Conservation (phyloP, 2,113 vertebrate genomes). For the Hippocampus barbouri region DNA sequence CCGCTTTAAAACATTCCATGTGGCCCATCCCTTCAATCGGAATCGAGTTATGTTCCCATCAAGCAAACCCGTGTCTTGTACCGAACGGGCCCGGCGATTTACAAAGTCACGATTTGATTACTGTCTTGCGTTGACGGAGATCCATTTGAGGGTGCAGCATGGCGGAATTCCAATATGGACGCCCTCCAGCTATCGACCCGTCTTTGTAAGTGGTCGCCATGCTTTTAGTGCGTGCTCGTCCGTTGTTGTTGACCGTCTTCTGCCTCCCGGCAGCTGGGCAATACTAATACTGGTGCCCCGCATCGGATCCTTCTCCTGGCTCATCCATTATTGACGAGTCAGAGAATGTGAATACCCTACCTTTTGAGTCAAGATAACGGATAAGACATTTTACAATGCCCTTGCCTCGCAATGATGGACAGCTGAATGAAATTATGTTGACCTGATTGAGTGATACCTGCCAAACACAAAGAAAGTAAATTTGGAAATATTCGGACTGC, state of each 20-base stretch:
- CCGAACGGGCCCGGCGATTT: slow-evolving; percentile 42
- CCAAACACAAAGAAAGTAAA: not conserved
- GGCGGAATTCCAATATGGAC: slow-evolving; percentile 69
- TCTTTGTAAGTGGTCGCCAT: slow-evolving; percentile 56
- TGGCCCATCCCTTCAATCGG: slow-evolving; percentile 46
- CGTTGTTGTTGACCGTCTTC: slow-evolving; percentile 53
- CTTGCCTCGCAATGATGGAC: not conserved
- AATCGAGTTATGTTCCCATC: slow-evolving; percentile 67
- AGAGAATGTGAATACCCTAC: slow-evolving; percentile 59
- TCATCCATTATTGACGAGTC: slow-evolving; percentile 70
- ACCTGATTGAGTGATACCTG: not conserved
- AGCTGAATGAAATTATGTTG: not conserved
- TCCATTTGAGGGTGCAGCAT: slow-evolving; percentile 66
- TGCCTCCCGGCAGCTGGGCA: slow-evolving; percentile 68
- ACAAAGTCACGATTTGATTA: slow-evolving; percentile 68
- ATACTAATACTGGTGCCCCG: slow-evolving; percentile 68
- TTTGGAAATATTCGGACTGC: not conserved
- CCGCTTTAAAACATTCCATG: slow-evolving; percentile 28
- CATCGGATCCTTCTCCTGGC: slow-evolving; percentile 49
- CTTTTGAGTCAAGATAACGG: slow-evolving; percentile 41
- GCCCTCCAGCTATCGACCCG: slow-evolving; percentile 73
- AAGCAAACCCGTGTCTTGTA: slow-evolving; percentile 58
- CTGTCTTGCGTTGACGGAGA: slow-evolving; percentile 62
- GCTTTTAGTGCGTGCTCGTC: slow-evolving; percentile 65
- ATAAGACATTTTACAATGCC: not conserved